Evolutionary conservation across 1,140 invertebrate species (phyloP).

Genomic region (Nomia melanderi): DNA sequence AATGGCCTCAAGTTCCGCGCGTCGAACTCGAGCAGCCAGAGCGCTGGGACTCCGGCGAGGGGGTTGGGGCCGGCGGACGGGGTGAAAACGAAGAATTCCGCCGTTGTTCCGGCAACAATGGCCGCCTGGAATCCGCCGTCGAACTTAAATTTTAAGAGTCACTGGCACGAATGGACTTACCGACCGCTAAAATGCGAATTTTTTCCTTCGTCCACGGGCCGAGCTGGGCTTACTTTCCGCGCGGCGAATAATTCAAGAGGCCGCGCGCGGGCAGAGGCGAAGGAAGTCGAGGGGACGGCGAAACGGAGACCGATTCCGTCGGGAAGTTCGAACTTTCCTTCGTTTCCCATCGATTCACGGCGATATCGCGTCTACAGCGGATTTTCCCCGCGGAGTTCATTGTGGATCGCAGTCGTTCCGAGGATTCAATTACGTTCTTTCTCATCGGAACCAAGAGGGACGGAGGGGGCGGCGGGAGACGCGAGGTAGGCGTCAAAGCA

Average conservation of each 20-base stretch:
- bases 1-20: slow-evolving; percentile 34
- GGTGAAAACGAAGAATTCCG: slow-evolving; percentile 42
- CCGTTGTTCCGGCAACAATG: slow-evolving; percentile 45
- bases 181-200: slow-evolving; percentile 31
- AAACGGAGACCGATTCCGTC: not conserved
- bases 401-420: slow-evolving; percentile 1
- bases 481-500: slow-evolving; percentile 39
- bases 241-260: slow-evolving; percentile 59
- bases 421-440: slow-evolving; percentile 42
- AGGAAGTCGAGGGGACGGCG: not conserved
- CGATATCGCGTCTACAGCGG: slow-evolving; percentile 24
- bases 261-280: not conserved
- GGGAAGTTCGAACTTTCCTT: slow-evolving; percentile 41
- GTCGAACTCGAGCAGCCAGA: not conserved
- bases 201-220: slow-evolving; percentile 4
- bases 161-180: slow-evolving; percentile 40
- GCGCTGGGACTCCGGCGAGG: no score
- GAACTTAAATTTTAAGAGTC: slow-evolving; percentile 52
- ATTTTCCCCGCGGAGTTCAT: slow-evolving; percentile 27
- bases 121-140: slow-evolving; percentile 8
- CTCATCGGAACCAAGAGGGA: not conserved
- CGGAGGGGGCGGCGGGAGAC: not conserved
- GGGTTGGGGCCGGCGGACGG: not conserved
- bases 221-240: slow-evolving; percentile 30
- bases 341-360: slow-evolving; percentile 28